phyloP scores from a whole-genome alignment of 1,140 invertebrate genomes.

The Bombus superbus region DNA sequence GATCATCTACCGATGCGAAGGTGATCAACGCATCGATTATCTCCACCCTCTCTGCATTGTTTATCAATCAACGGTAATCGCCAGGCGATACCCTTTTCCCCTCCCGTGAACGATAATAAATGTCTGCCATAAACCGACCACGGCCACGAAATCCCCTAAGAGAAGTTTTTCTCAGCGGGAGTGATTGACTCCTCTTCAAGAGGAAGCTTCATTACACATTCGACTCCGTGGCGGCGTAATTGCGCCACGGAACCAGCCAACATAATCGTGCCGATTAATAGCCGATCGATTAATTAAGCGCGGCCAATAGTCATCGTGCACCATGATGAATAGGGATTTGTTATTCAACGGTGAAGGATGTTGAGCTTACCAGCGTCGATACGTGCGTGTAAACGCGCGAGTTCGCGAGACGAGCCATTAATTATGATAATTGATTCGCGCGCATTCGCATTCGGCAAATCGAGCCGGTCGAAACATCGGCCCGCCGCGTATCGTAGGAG shows the following conservation, averaged over 20 bases:
- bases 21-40: background rate
- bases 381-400: slow-evolving; percentile 46
- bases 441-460: slow-evolving; percentile 26
- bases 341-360: slow-evolving; percentile 47
- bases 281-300: slow-evolving; percentile 65
- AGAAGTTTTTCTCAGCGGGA: slow-evolving; percentile 22
- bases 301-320: slow-evolving; percentile 45
- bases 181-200: background rate
- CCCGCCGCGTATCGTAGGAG: background rate
- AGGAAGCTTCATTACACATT: slow-evolving; percentile 9
- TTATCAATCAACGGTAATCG: slow-evolving; percentile 20
- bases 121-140: background rate
- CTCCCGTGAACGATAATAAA: slow-evolving; percentile 5
- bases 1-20: background rate
- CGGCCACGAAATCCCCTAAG: slow-evolving; percentile 3
- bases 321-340: slow-evolving; percentile 57
- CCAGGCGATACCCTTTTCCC: background rate
- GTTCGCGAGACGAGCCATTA: slow-evolving; percentile 49
- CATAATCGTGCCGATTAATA: slow-evolving; percentile 64
- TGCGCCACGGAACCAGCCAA: slow-evolving; percentile 28
- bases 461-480: slow-evolving; percentile 26
- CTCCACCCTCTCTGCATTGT: background rate
- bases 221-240: slow-evolving; percentile 42
- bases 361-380: slow-evolving; percentile 5
- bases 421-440: slow-evolving; percentile 67